Evolutionary conservation across 2,113 vertebrate genomes (phyloP).

Genomic region (Cyanoliseus patagonus): DNA sequence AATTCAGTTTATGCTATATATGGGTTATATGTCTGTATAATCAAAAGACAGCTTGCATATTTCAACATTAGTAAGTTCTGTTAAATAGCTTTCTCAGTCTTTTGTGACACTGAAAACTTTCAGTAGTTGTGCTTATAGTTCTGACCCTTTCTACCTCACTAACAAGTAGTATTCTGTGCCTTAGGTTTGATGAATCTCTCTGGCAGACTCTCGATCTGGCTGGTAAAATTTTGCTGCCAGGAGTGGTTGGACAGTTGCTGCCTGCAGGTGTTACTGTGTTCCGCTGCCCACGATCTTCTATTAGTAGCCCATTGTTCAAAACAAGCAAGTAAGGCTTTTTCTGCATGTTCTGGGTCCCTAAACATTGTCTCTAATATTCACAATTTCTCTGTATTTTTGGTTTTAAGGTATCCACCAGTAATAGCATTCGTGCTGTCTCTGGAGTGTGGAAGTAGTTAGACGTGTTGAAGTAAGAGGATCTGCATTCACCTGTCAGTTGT

Average conservation of each 20-base stretch:
- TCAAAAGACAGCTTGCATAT: background rate
- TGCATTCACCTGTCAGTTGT: background rate
- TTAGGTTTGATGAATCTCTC: conserved; percentile 90
- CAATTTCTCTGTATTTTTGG: background rate
- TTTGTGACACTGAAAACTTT: background rate
- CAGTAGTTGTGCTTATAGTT: background rate
- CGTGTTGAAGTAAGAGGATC: background rate
- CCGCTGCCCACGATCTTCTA: conserved; percentile 85
- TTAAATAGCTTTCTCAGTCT: background rate
- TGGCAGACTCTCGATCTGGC: conserved; percentile 91
- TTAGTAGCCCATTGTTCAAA: conserved; percentile 77
- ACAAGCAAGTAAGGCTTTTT: conserved; percentile 75
- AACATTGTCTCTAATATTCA: background rate
- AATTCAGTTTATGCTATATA: background rate
- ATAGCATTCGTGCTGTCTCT: background rate
- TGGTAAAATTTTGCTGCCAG: conserved; percentile 75
- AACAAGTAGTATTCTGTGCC: background rate
- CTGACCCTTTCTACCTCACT: background rate
- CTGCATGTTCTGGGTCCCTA: background rate
- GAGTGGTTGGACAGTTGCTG: conserved; percentile 81
- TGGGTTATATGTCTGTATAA: background rate
- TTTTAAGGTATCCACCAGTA: background rate
- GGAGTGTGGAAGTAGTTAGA: background rate
- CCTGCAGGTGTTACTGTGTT: conserved; percentile 80
- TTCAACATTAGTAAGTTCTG: background rate